Evolutionary conservation across 2,113 vertebrate genomes (phyloP).

Genomic region (Misgurnus mizolepis): DNA sequence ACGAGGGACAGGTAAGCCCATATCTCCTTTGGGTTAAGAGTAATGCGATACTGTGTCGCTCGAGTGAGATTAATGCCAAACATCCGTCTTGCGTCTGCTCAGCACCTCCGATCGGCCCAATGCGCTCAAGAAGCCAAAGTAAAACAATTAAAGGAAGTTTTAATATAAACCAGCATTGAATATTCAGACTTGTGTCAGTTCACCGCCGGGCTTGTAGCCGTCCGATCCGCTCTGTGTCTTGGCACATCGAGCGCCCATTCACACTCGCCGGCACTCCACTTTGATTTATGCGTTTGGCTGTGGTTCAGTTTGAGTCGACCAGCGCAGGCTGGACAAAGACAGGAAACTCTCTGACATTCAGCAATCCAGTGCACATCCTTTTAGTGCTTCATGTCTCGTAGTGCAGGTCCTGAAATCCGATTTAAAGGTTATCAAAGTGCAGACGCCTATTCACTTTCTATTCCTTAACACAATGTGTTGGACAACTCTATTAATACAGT

Average conservation of each 20-base stretch:
- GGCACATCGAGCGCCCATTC: constrained; percentile 18
- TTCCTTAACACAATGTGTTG: constrained; percentile 55
- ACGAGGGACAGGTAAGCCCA: not conserved
- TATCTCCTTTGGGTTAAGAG: not conserved
- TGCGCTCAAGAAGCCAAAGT: not conserved
- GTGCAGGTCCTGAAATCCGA: constrained; percentile 29
- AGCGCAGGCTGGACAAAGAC: constrained; percentile 49
- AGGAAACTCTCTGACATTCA: constrained; percentile 49
- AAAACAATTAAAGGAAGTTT: constrained; percentile 9
- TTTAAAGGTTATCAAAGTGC: constrained; percentile 21
- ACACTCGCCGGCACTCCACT: not conserved
- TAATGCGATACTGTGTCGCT: too few species aligned
- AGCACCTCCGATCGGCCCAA: not conserved
- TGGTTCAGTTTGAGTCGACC: not conserved
- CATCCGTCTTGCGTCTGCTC: constrained; percentile 10
- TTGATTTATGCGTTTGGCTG: constrained; percentile 40
- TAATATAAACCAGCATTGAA: not conserved
- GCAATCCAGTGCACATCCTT: not conserved
- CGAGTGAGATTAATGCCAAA: too few species aligned
- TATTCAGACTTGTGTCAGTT: not conserved
- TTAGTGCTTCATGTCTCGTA: constrained; percentile 19
- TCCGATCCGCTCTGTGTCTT: constrained; percentile 5
- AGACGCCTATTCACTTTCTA: constrained; percentile 8
- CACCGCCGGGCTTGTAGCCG: not conserved
- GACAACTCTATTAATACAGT: not conserved